Evolutionary conservation across 2,113 vertebrate genomes (phyloP).

Genomic region (Boulengeromyrus knoepffleri): DNA sequence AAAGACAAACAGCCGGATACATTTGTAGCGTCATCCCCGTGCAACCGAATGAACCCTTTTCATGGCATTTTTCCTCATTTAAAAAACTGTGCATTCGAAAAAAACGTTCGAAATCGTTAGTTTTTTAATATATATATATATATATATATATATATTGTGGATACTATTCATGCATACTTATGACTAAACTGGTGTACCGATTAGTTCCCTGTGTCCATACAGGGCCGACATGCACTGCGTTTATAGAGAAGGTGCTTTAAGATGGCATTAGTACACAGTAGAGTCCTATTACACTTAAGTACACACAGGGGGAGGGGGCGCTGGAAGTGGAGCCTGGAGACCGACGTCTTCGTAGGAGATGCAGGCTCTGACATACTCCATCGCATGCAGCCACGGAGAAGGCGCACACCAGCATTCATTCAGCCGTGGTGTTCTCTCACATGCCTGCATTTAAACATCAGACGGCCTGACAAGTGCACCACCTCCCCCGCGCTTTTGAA

Average conservation of each 20-base stretch:
- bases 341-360: background rate
- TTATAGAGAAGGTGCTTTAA: background rate
- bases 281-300: conserved; percentile 3
- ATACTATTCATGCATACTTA: background rate
- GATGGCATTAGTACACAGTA: background rate
- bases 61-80: background rate
- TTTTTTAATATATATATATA: background rate
- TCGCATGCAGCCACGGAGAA: background rate
- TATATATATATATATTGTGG: background rate
- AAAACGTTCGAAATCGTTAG: background rate
- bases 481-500: background rate
- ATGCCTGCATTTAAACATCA: background rate
- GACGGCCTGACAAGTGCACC: background rate
- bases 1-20: background rate
- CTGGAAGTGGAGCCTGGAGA: background rate
- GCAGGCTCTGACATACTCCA: background rate
- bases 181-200: background rate
- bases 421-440: background rate
- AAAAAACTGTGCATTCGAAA: background rate
- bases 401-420: background rate
- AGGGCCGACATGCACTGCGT: background rate
- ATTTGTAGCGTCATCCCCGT: background rate
- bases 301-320: background rate
- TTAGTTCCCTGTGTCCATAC: background rate
- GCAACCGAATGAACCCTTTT: background rate